These are phyloP conservation scores for Drosophila cracens DNA, from an alignment of 2,888 invertebrate genomes.

Conservation along the genomic window DNA sequence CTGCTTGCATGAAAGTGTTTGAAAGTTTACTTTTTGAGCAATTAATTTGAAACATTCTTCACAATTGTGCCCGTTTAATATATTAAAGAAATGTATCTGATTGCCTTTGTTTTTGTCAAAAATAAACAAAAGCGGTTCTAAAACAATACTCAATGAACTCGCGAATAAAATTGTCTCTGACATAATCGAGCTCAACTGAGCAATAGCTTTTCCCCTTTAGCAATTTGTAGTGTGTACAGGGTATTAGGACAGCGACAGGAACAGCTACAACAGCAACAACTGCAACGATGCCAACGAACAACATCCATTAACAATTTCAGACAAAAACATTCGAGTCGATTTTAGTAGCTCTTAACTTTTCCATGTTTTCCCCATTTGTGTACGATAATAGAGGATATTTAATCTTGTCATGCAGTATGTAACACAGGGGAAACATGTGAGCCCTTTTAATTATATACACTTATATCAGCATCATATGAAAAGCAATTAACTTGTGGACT, in stretches of 20 bases:
- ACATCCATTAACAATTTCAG: conserved; percentile 42
- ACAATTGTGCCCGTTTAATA: neutral
- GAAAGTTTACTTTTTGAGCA: neutral
- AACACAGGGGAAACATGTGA: neutral
- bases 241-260: conserved; percentile 5
- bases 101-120: neutral
- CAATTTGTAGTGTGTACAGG: neutral
- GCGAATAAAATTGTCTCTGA: neutral
- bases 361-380: conserved; percentile 5
- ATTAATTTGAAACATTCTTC: neutral
- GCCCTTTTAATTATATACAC: neutral
- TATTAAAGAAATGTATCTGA: neutral
- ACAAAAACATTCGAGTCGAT: conserved; percentile 3
- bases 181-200: neutral
- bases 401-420: neutral
- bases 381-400: neutral
- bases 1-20: neutral
- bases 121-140: neutral
- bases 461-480: neutral
- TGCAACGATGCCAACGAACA: conserved; percentile 15
- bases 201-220: neutral
- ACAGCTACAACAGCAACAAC: conserved; percentile 1
- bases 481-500: neutral
- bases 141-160: too few relatives aligned
- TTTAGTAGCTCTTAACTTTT: conserved; percentile 20